Percentiles rank a stretch among this genome's conserved stretches.
Conservation (phyloP, 37 sponge, comb jelly and placozoan genomes). For the Ephydatia muelleri region DNA sequence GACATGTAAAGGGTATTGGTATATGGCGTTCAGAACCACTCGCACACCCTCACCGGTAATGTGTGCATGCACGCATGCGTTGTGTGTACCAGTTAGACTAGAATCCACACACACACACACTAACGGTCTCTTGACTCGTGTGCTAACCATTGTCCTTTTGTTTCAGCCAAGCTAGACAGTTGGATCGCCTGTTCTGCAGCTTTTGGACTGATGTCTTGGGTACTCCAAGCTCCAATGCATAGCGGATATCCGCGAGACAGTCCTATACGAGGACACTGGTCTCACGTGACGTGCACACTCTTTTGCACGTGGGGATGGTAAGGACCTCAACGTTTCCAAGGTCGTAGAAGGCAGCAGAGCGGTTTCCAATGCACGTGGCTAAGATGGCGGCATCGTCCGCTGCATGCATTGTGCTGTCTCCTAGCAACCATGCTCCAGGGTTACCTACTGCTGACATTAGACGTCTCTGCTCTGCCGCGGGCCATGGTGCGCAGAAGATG, state of each 20-base stretch:
- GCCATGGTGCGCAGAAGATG: conserved; percentile 13
- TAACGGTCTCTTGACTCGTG: no score
- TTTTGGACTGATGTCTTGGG: neutral
- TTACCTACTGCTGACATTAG: no score
- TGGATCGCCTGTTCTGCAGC: conserved; percentile 15
- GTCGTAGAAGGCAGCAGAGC: conserved; percentile 53
- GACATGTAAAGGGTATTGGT: no score
- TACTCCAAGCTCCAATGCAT: conserved; percentile 11
- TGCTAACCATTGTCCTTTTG: no score
- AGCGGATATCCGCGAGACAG: conserved; percentile 36
- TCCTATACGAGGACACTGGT: conserved; percentile 33
- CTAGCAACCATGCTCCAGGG: no score
- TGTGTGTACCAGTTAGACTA: no score
- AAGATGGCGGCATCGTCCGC: conserved; percentile 3
- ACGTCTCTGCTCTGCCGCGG: conserved; percentile 3
- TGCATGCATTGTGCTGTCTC: neutral
- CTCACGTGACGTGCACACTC: neutral
- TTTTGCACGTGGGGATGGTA: neutral
- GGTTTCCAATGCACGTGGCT: conserved; percentile 49
- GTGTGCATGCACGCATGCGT: no score
- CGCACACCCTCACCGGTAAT: no score
- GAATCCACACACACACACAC: no score
- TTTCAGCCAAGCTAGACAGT: neutral
- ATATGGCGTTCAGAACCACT: no score
- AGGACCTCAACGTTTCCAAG: conserved; percentile 35